Evolutionary conservation across 2,888 invertebrate species (phyloP).

Genomic region (Papilio gigon): DNA sequence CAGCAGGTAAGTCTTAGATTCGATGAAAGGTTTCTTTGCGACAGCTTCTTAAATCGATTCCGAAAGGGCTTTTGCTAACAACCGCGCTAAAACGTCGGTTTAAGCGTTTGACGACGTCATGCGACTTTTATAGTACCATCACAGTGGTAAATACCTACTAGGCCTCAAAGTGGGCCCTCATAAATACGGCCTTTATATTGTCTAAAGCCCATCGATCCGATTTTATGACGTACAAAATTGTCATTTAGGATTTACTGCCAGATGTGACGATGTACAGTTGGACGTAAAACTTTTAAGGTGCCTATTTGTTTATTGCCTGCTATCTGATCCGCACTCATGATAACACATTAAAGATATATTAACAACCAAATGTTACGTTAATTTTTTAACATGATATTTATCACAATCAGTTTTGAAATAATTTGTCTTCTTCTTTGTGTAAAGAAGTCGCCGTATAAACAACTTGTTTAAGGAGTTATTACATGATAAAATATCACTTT

Average conservation of each 20-base stretch:
- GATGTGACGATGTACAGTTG: slow-evolving; percentile 60
- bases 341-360: slow-evolving; percentile 27
- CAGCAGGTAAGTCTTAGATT: background rate
- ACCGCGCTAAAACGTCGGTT: slow-evolving; percentile 62
- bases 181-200: slow-evolving; percentile 69
- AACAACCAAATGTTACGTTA: background rate
- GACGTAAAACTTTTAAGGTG: slow-evolving; percentile 39
- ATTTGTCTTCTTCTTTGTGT: background rate
- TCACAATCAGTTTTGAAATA: too few relatives aligned
- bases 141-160: slow-evolving; percentile 66
- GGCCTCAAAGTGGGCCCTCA: slow-evolving; percentile 71
- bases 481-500: background rate
- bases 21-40: background rate
- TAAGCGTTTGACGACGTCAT: slow-evolving; percentile 76
- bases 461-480: background rate
- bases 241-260: slow-evolving; percentile 66
- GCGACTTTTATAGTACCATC: slow-evolving; percentile 72
- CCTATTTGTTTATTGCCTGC: slow-evolving; percentile 36
- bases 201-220: slow-evolving; percentile 69
- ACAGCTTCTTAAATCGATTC: slow-evolving; percentile 42
- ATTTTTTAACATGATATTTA: background rate
- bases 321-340: slow-evolving; percentile 31
- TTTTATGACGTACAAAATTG: slow-evolving; percentile 72
- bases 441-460: too few relatives aligned
- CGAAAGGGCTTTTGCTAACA: slow-evolving; percentile 44